Percentiles rank a stretch among this genome's conserved stretches.
Conservation (phyloP, 2,113 vertebrate species). For the Macquaria australasica region DNA sequence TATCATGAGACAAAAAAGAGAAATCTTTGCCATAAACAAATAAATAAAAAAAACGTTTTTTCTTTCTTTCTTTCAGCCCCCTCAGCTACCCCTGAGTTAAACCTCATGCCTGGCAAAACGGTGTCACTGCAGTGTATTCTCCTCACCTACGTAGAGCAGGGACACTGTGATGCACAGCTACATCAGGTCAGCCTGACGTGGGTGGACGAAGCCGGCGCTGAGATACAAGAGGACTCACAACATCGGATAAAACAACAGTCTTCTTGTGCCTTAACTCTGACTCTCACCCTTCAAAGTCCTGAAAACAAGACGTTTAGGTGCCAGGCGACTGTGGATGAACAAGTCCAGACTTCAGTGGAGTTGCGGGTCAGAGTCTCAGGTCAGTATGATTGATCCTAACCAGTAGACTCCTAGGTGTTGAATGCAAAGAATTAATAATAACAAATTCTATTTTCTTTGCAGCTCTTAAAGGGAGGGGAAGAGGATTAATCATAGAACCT, state of each 20-base stretch:
- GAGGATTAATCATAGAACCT: neutral
- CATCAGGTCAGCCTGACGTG: neutral
- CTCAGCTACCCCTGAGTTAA: neutral
- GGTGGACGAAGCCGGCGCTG: constrained; percentile 44
- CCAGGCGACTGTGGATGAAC: neutral
- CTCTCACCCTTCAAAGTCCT: constrained; percentile 24
- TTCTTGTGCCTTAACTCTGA: constrained; percentile 37
- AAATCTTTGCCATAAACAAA: neutral
- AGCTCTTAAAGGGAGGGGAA: constrained; percentile 27
- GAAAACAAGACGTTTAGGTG: constrained; percentile 43
- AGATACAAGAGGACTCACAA: constrained; percentile 25
- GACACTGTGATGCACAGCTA: rapidly evolving
- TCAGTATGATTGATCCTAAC: constrained; percentile 16
- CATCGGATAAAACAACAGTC: constrained; percentile 2
- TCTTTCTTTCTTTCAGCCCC: constrained; percentile 1
- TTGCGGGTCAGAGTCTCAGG: constrained; percentile 33
- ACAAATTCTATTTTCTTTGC: neutral
- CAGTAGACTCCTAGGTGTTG: neutral
- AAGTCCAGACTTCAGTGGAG: constrained; percentile 1
- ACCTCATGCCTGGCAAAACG: neutral
- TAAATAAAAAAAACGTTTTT: neutral
- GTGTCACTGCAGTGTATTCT: constrained; percentile 52
- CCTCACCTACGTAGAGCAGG: neutral
- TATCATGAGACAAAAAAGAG: rapidly evolving
- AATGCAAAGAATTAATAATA: neutral